These are phyloP conservation scores for Alexandromys oeconomus DNA, from an alignment of 2,797 vertebrate genomes.

Conservation along the genomic window DNA sequence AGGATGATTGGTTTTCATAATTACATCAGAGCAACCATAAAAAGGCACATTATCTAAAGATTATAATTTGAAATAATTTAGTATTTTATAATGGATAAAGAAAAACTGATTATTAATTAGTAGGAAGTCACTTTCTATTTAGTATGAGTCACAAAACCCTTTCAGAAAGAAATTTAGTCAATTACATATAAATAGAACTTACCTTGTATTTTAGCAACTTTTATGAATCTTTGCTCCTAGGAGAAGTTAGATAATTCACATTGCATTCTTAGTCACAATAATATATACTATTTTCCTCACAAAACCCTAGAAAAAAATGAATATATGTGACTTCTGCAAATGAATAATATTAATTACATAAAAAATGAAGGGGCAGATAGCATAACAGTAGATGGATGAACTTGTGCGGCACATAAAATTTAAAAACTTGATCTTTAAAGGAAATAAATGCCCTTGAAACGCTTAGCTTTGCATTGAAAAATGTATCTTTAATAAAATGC, in stretches of 20 bases:
- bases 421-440: background rate
- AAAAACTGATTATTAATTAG: background rate
- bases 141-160: background rate
- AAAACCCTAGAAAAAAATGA: background rate
- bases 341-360: background rate
- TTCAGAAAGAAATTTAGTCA: background rate
- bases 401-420: background rate
- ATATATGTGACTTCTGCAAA: background rate
- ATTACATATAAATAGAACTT: background rate
- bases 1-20: background rate
- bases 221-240: background rate
- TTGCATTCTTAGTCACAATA: background rate
- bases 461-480: conserved; percentile 56
- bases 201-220: background rate
- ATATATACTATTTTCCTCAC: background rate
- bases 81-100: background rate
- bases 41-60: background rate
- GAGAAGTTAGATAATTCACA: background rate
- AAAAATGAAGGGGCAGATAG: background rate
- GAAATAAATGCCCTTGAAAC: background rate
- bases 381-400: background rate
- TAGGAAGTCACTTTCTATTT: background rate
- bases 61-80: conserved; percentile 1
- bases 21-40: background rate
- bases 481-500: conserved; percentile 34